These are phyloP conservation scores for Tichodroma muraria DNA, from an alignment of 2,113 vertebrate species.

Conservation along the genomic window DNA sequence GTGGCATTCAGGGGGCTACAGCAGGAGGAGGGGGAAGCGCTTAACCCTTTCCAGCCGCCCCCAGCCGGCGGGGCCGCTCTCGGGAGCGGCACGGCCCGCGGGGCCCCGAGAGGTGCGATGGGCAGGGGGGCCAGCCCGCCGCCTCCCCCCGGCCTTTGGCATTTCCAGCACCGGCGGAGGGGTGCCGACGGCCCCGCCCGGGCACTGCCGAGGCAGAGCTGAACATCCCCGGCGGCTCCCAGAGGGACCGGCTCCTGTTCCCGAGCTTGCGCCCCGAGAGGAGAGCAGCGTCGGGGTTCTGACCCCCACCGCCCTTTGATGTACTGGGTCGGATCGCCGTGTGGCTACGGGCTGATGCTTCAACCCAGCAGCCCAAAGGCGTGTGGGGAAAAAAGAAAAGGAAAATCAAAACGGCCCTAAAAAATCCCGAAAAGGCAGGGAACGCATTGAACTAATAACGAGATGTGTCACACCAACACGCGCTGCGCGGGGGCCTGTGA, in stretches of 20 bases:
- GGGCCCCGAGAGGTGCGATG: not conserved
- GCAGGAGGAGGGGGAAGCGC: conserved; percentile 7
- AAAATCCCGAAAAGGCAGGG: not conserved
- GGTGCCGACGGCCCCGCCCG: not conserved
- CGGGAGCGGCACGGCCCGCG: too few relatives aligned
- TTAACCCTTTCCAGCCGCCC: conserved; percentile 71
- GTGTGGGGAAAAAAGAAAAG: fast-evolving
- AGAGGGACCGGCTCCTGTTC: not conserved
- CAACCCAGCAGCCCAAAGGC: not conserved
- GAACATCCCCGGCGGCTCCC: not conserved
- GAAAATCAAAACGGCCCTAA: not conserved
- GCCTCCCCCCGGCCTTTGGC: not conserved
- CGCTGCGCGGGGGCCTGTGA: not conserved
- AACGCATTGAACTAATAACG: not conserved
- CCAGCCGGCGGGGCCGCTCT: too few relatives aligned
- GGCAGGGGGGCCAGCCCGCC: not conserved
- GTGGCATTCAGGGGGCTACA: conserved; percentile 55
- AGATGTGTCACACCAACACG: not conserved
- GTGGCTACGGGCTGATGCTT: not conserved
- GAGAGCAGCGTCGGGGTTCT: not conserved
- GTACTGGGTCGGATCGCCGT: not conserved
- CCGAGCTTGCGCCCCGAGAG: not conserved
- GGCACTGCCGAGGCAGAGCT: not conserved
- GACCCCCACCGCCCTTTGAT: not conserved
- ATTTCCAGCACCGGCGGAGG: not conserved